phyloP scores from a whole-genome alignment of 2,113 vertebrate genomes.

The Callionymus lyra region DNA sequence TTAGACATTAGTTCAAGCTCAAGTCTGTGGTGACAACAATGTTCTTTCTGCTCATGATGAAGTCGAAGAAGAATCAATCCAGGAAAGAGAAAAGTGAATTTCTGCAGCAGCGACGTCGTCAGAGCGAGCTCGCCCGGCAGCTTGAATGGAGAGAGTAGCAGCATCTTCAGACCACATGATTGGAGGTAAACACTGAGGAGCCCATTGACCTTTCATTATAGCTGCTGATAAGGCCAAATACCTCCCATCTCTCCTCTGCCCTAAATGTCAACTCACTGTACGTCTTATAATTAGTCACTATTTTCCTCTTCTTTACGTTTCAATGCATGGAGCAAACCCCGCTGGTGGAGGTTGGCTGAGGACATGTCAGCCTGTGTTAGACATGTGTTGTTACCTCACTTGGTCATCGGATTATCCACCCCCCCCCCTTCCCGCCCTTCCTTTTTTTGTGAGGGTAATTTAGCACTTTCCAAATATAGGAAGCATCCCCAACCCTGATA shows the following conservation, averaged over 20 bases:
- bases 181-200: conserved; percentile 61
- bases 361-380: conserved; percentile 35
- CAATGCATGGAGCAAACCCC: conserved; percentile 48
- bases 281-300: conserved; percentile 60
- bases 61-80: background rate
- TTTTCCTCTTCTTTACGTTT: conserved; percentile 56
- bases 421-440: background rate
- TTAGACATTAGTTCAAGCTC: too few relatives aligned
- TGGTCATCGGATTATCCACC: conserved; percentile 13
- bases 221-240: conserved; percentile 65
- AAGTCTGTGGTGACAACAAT: too few relatives aligned
- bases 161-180: conserved; percentile 53
- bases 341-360: conserved; percentile 28
- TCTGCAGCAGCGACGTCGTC: conserved; percentile 5
- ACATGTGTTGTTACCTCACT: conserved; percentile 34
- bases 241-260: conserved; percentile 47
- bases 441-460: background rate
- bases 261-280: conserved; percentile 69
- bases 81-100: background rate
- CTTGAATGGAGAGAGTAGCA: conserved; percentile 39
- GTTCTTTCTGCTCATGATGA: too few relatives aligned
- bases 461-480: conserved; percentile 33
- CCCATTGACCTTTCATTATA: conserved; percentile 66
- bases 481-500: conserved; percentile 29
- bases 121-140: conserved; percentile 34